Conservation (phyloP, 1,140 invertebrate species). For the Ericerus pela region DNA sequence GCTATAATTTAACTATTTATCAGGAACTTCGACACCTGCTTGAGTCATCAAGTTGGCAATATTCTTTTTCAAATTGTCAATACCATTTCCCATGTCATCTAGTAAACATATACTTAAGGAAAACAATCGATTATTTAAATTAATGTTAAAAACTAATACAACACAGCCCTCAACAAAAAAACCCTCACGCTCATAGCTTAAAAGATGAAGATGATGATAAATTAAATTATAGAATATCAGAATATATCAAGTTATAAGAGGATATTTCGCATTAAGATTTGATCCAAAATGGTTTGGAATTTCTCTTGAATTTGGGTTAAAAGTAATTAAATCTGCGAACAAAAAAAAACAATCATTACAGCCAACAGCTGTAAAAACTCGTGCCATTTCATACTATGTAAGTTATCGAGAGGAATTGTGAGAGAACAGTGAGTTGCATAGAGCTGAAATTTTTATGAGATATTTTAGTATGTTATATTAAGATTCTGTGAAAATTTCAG, state of each 20-base stretch:
- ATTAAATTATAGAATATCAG: background rate
- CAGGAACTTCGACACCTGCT: slow-evolving; percentile 69
- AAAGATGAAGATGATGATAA: background rate
- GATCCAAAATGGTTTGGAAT: slow-evolving; percentile 96
- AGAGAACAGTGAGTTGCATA: too few species aligned
- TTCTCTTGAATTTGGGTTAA: slow-evolving; percentile 97
- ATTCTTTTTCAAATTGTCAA: slow-evolving; percentile 95
- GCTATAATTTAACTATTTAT: slow-evolving; percentile 47
- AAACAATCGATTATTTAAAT: slow-evolving; percentile 18
- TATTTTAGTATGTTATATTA: too few species aligned
- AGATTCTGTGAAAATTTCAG: too few species aligned
- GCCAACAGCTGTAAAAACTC: too few species aligned
- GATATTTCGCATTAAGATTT: slow-evolving; percentile 88
- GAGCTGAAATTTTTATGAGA: too few species aligned
- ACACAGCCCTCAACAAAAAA: background rate
- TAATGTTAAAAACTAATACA: slow-evolving; percentile 2
- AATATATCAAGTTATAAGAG: slow-evolving; percentile 35
- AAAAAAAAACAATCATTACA: too few species aligned
- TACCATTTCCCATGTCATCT: slow-evolving; percentile 94
- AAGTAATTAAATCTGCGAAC: slow-evolving; percentile 76
- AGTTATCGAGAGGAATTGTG: too few species aligned
- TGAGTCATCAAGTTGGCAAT: slow-evolving; percentile 95
- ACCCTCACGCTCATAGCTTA: background rate
- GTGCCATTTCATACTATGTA: too few species aligned
- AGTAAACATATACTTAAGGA: slow-evolving; percentile 51